Conservation (phyloP, 2,797 vertebrate genomes). For the Leucoraja ocellata region DNA sequence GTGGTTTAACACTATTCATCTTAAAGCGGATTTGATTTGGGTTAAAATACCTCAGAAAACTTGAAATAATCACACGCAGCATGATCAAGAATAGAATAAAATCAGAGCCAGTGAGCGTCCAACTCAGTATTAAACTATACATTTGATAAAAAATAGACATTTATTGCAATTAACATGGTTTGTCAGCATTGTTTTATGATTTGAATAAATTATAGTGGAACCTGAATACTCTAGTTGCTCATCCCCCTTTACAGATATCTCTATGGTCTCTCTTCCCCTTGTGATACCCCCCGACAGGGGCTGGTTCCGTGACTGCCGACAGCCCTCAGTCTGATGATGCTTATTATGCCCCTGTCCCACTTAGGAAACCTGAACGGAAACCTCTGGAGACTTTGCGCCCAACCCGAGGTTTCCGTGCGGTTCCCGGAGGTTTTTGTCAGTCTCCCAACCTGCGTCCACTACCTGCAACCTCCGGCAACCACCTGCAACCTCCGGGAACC, state of each 20-base stretch:
- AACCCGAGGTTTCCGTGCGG: too few species aligned
- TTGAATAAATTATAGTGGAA: slow-evolving; percentile 26
- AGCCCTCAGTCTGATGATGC: not conserved
- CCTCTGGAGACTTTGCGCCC: too few species aligned
- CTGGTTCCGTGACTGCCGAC: not conserved
- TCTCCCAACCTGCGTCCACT: too few species aligned
- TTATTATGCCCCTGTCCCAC: too few species aligned
- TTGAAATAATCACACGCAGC: not conserved
- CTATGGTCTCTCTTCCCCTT: too few species aligned
- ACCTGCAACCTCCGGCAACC: too few species aligned
- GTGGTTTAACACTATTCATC: not conserved
- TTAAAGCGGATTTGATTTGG: not conserved
- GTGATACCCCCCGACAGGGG: not conserved
- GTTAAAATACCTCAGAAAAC: not conserved
- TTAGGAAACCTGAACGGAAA: too few species aligned
- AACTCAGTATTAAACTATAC: not conserved
- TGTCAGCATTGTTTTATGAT: not conserved
- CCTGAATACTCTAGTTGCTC: not conserved
- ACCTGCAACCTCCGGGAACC: too few species aligned
- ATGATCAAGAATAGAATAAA: not conserved
- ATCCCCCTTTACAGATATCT: not conserved
- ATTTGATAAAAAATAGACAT: not conserved
- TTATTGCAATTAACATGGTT: not conserved
- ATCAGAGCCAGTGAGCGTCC: not conserved
- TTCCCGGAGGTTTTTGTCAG: too few species aligned